phyloP scores from a whole-genome alignment of 2,113 vertebrate genomes.

The Perccottus glenii region DNA sequence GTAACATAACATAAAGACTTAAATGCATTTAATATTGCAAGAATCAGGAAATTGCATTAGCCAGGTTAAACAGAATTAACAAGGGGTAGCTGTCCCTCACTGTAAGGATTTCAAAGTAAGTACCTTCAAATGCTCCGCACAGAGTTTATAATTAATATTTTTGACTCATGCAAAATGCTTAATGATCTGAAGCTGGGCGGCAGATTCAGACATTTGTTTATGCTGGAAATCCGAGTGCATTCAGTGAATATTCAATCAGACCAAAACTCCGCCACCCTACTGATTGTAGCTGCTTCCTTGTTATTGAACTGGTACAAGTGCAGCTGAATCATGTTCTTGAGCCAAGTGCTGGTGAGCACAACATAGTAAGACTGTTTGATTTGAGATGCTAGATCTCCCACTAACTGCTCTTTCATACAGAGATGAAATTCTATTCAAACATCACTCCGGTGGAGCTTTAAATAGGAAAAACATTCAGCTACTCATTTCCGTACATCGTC shows the following conservation, averaged over 20 bases:
- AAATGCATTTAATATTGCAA: too few relatives aligned
- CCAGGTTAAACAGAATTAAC: neutral
- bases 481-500: too few relatives aligned
- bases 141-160: slow-evolving; percentile 50
- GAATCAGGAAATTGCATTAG: neutral
- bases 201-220: slow-evolving; percentile 55
- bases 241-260: slow-evolving; percentile 47
- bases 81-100: neutral
- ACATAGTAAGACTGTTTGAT: slow-evolving; percentile 26
- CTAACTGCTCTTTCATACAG: slow-evolving; percentile 12
- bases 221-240: slow-evolving; percentile 39
- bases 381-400: slow-evolving; percentile 31
- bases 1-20: too few relatives aligned
- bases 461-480: slow-evolving; percentile 1
- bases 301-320: slow-evolving; percentile 30
- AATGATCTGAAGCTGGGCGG: slow-evolving; percentile 42
- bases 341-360: slow-evolving; percentile 16
- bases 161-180: slow-evolving; percentile 12
- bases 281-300: slow-evolving; percentile 15
- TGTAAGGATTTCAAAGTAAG: neutral
- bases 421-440: slow-evolving; percentile 25
- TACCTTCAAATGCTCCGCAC: neutral
- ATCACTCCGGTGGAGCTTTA: slow-evolving; percentile 40
- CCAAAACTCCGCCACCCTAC: slow-evolving; percentile 30
- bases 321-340: slow-evolving; percentile 27